Evolutionary conservation across 2,888 invertebrate species (phyloP).

Genomic region (Chymomyza procnemis): DNA sequence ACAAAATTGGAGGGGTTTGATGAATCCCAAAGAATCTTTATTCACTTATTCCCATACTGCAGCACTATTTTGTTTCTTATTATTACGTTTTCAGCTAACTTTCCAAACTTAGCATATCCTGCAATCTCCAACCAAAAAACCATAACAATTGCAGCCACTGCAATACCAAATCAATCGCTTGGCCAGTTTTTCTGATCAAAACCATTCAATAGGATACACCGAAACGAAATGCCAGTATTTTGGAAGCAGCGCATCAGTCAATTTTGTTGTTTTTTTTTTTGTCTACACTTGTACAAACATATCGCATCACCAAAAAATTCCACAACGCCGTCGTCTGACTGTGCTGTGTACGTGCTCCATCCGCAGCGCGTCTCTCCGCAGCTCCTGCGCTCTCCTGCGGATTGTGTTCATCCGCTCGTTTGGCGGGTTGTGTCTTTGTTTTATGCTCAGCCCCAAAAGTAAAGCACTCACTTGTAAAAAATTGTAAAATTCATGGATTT

Average conservation of each 20-base stretch:
- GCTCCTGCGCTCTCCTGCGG: neutral
- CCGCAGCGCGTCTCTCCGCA: neutral
- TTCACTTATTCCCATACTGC: too few relatives aligned
- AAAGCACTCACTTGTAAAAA: constrained; percentile 58
- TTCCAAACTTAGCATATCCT: too few relatives aligned
- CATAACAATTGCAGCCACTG: neutral
- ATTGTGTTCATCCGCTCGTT: neutral
- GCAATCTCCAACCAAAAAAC: neutral
- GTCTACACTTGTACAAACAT: constrained; percentile 9
- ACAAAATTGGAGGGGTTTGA: too few relatives aligned
- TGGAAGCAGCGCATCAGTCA: constrained; percentile 4
- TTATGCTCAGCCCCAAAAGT: constrained; percentile 53
- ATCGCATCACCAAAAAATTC: neutral
- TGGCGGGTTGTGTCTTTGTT: constrained; percentile 44
- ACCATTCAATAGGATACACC: neutral
- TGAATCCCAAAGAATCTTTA: too few relatives aligned
- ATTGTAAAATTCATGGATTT: constrained; percentile 61
- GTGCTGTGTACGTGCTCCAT: neutral
- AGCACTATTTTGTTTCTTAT: too few relatives aligned
- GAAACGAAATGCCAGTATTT: neutral
- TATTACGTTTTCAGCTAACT: too few relatives aligned
- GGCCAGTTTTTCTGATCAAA: neutral
- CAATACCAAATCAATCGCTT: neutral
- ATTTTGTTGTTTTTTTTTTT: constrained; percentile 18
- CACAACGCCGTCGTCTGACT: constrained; percentile 17